A percentile compares a stretch with the other conserved stretches of the same genome.
These are phyloP conservation scores for Amiota minor DNA, from an alignment of 2,888 invertebrate species.

Conservation along the genomic window DNA sequence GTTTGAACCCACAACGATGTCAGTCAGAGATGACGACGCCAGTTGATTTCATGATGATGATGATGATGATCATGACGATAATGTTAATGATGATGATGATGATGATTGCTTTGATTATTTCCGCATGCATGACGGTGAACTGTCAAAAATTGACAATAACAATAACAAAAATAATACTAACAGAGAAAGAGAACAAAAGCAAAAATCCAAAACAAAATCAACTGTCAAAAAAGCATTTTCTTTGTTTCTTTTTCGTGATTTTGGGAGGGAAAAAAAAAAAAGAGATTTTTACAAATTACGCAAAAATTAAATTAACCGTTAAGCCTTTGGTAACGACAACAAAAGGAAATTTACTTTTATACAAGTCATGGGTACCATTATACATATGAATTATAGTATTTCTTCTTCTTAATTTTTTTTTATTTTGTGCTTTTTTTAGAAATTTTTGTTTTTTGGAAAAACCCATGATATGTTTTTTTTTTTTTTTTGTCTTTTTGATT, in stretches of 20 bases:
- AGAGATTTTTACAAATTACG: constrained; percentile 39
- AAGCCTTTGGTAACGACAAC: constrained; percentile 53
- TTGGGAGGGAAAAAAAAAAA: background rate
- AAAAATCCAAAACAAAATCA: constrained; percentile 36
- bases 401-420: no score
- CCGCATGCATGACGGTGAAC: constrained; percentile 45
- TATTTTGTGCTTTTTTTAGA: no score
- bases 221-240: constrained; percentile 51
- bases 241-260: background rate
- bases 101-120: constrained; percentile 52
- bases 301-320: constrained; percentile 58
- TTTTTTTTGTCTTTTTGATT: constrained; percentile 23
- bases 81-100: constrained; percentile 39
- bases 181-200: constrained; percentile 43
- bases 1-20: constrained; percentile 5
- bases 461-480: background rate
- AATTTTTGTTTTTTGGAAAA: no score
- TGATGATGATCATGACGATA: constrained; percentile 39
- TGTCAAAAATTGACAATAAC: constrained; percentile 36
- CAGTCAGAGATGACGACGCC: background rate
- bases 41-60: background rate
- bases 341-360: constrained; percentile 21
- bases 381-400: no score
- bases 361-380: background rate
- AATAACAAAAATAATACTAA: constrained; percentile 13